Conservation (phyloP, 2,113 vertebrate species). For the Uropsilus gracilis region DNA sequence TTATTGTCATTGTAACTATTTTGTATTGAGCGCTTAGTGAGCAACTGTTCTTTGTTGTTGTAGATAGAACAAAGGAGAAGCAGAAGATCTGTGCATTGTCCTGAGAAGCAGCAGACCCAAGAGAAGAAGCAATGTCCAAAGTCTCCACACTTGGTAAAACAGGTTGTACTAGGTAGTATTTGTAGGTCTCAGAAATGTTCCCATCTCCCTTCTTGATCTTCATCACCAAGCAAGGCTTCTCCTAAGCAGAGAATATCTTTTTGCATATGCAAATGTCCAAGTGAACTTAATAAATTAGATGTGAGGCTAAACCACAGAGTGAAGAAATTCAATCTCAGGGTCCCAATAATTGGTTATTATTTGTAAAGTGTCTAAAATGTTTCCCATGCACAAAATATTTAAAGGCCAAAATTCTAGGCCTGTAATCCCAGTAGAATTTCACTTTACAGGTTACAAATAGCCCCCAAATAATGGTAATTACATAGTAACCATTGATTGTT, state of each 20-base stretch:
- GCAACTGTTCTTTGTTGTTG: background rate
- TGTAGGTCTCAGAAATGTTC: background rate
- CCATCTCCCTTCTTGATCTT: background rate
- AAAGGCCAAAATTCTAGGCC: background rate
- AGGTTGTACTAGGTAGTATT: rapidly evolving
- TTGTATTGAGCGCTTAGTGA: background rate
- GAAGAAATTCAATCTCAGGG: conserved; percentile 47
- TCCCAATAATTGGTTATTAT: background rate
- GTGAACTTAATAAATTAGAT: conserved; percentile 3
- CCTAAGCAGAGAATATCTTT: background rate
- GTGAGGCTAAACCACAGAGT: conserved; percentile 17
- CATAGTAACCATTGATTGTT: conserved; percentile 32
- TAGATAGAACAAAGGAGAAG: background rate
- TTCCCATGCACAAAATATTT: conserved; percentile 21
- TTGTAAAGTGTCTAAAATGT: background rate
- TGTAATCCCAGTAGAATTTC: background rate
- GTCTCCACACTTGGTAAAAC: background rate
- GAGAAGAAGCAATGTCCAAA: background rate
- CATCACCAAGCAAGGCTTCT: background rate
- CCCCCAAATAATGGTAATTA: conserved; percentile 26
- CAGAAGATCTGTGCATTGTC: background rate
- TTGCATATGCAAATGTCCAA: background rate
- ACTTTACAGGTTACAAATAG: conserved; percentile 40
- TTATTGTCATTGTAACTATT: background rate
- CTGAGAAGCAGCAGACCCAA: background rate